phyloP scores from a whole-genome alignment of 1,140 invertebrate species.

The Brachionus asplanchnoidis region DNA sequence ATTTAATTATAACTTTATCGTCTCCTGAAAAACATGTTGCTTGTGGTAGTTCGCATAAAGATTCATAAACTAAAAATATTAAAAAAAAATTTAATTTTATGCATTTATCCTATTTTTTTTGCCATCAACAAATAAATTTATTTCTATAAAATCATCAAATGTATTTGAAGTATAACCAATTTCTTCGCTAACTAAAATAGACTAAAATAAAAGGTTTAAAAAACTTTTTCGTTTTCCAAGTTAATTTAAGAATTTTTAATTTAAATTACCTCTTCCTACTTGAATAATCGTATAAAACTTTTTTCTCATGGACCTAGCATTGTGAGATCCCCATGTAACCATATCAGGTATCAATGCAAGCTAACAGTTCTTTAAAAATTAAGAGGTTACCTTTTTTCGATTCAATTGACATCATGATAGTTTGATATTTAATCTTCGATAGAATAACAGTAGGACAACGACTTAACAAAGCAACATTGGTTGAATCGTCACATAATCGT shows the following conservation, averaged over 20 bases:
- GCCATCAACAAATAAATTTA: neutral
- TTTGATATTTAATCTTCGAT: neutral
- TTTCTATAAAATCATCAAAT: neutral
- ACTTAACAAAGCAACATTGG: neutral
- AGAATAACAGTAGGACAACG: neutral
- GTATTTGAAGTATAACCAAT: neutral
- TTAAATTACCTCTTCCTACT: too few relatives aligned
- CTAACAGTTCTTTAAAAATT: neutral
- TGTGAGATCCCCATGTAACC: neutral
- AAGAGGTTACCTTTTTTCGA: neutral
- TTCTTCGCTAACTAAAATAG: neutral
- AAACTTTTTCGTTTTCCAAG: neutral
- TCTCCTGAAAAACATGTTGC: neutral
- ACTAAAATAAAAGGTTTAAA: neutral
- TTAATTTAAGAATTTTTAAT: too few relatives aligned
- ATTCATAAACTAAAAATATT: constrained; percentile 17
- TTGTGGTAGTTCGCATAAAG: neutral
- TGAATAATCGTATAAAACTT: neutral
- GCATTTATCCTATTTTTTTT: neutral
- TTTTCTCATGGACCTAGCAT: neutral
- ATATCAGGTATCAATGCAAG: neutral
- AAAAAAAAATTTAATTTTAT: neutral
- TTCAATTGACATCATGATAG: neutral
- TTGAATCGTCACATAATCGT: neutral
- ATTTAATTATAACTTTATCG: neutral